Evolutionary conservation across 2,797 vertebrate genomes (phyloP), one percentile per base, ranked within the genome.

Genomic region (Sebastes itinus): DNA sequence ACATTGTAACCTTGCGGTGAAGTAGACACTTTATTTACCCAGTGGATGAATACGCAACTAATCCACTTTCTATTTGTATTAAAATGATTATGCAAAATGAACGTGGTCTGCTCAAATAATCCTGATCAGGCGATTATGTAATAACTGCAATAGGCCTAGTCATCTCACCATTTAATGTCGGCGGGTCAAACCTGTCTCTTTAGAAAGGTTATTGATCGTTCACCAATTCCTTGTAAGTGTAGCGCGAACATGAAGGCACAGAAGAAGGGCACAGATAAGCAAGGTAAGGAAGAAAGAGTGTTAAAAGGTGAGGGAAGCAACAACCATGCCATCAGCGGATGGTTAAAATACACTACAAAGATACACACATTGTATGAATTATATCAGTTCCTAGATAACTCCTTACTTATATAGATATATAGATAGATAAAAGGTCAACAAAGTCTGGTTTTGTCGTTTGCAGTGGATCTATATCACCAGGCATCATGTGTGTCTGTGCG

Each of bases 401-500:
- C 42, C 58, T 65, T 73, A 84, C 70, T 81, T 80, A 82, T 71
- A 77, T 20, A 82, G 58, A 75, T 83, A 73, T 60, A 88, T 65
- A n/a, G 18, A 52, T n/a, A 73, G 72, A 86, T 77, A 70, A 90
- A 93, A 93, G 91, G 92, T 93, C 87, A 91, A 80, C 55, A 75
- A 82, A 88, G 79, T 83, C 83, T 82, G 71, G 23, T 85, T 91
- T 88, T 86, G 83, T 89, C 30, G 20, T 91, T 75, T 82, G 74
- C 33, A 64, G 73, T 54, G 79, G 75, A 84, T 90, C 89, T 87
- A 69, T 92, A 89, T 91, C 86, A 77, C 81, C 22, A 83, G 77
- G 80, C 80, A 80, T 84, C 61, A 56, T 86, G 87, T 90, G 86
- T 80, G 88, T 85, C 62, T 77, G 89, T 70, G 68, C 32, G 23